Evolutionary conservation across 1,140 invertebrate species (phyloP).

Genomic region (Littorina saxatilis): DNA sequence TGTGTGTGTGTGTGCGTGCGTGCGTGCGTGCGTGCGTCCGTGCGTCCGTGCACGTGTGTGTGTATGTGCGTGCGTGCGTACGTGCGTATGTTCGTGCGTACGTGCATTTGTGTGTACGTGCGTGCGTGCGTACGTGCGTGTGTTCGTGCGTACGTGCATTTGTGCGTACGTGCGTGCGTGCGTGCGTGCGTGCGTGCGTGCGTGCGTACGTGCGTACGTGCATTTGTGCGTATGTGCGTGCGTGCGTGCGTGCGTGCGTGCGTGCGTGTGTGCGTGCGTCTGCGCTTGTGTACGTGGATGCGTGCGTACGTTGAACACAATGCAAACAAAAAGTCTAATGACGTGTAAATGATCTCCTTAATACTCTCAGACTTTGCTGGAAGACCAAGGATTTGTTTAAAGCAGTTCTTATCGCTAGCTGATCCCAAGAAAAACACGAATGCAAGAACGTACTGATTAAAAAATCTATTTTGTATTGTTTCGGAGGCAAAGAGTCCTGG

Average conservation of each 20-base stretch:
- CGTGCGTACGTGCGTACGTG: conserved; percentile 10
- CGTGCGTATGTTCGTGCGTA: background rate
- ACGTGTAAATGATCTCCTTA: too few relatives aligned
- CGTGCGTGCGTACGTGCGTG: background rate
- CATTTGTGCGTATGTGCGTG: conserved; percentile 17
- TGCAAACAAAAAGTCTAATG: too few relatives aligned
- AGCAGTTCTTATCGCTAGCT: too few relatives aligned
- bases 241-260: conserved; percentile 29
- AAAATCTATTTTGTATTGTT: too few relatives aligned
- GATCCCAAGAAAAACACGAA: too few relatives aligned
- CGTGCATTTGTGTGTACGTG: background rate
- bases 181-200: background rate
- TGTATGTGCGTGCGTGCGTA: conserved; percentile 7
- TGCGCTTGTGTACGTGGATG: conserved; percentile 1
- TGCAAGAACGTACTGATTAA: too few relatives aligned
- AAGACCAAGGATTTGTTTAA: too few relatives aligned
- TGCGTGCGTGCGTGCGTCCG: conserved; percentile 3
- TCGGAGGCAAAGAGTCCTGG: too few relatives aligned
- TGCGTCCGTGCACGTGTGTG: conserved; percentile 9
- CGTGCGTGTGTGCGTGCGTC: conserved; percentile 26
- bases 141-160: background rate
- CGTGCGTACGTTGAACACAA: background rate
- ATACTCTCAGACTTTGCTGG: too few relatives aligned
- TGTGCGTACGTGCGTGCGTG: background rate
- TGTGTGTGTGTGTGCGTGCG: conserved; percentile 21